Evolutionary conservation across 2,797 vertebrate genomes (phyloP), one percentile per base, ranked within the genome.

Genomic region (Decapterus maruadsi): DNA sequence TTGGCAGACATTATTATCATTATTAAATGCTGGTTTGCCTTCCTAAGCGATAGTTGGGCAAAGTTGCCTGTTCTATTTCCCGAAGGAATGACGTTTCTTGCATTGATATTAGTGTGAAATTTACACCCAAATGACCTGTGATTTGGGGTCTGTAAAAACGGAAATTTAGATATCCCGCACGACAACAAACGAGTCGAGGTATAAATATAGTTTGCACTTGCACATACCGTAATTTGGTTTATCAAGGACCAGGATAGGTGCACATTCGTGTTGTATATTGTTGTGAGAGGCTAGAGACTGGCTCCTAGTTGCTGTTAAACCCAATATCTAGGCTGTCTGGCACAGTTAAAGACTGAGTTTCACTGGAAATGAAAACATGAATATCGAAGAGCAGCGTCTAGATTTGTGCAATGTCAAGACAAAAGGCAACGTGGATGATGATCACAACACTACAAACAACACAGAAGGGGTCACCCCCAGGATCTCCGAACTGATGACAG

Each of bases 311-410:
- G 83, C 65, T 84, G 68, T 90, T 88, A 79, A 89, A 87, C 64
- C 77, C 40, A 62, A 64, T 77, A 81, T 71, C 70, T 63, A 75
- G 69, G 66, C 83, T 87, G 80, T 84, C 78, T 85, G 80, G 68
- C 78, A 86, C 83, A 78, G 78, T 82, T 83, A 16, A 80, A 76
- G 55, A 73, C 74, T 51, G 58, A 73, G 74, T 87, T 84, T 83
- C 56, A 82, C 77, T 92, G 85, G 95, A 94, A 78, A 95, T 95
- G 94, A 94, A 91, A 96, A 91, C 72, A 96, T 96, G 95, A 95
- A 95, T 93, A 92, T 94, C 87, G 90, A 95, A 79, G 93, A 93
- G 75, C 90, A 94, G 90, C 78, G 92, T 90, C 66, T 94, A 90
- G 95, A 95, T 91, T 77, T 94, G 87, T 94, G 95, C 91, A 94